Evolutionary conservation across 53 echinoderm and acorn worm species (phyloP), one percentile per base, ranked within the genome.

Genomic region (Mesocentrotus franciscanus): DNA sequence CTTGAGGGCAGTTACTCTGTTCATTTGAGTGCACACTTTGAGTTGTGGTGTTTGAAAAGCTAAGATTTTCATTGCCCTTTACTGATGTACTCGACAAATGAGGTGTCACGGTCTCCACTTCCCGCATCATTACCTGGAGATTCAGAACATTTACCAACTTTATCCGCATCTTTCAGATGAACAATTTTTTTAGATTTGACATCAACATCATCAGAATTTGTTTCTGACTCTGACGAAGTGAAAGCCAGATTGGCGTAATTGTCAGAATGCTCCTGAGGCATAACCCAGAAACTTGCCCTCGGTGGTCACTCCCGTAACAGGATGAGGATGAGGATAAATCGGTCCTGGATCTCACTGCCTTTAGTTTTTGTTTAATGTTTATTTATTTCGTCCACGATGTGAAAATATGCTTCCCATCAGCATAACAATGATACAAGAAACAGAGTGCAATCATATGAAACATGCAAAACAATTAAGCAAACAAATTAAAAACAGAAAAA

Each of bases 221-320:
- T 92, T n/a, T 92, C 92, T 29, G 92, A 72, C 75, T 92, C 92
- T n/a, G 92, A 92, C 0, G 71, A 56, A 2, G 92, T 66, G 92
- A 92, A 92, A 10, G 92, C 92, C 26, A 92, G 75, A 49, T 92
- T 92, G 75, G 92, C 92, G 24, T 92, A 92, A 70, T 92, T 66
- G 66, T 66, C 61, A 0, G 66, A 20, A 1, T 91, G 26, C 36
- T 91, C 39, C 27, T 91, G 33, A 14, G 64, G 39, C 61, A 35
- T 91, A 91, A 35, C 91, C 91, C 66, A 64, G 91, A 61, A 35
- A 91, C 62, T 39, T 64, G 66, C 20, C 91, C 91, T 61, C 22
- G 11, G 9, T 61, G 5, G 15, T 91, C 91, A 66, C 91, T 91
- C 10, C 62, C 66, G 24, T 91, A 91, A 36, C 91, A 68, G 13